A percentile compares a stretch with the other conserved stretches of the same genome.
Evolutionary conservation across 1,140 invertebrate genomes (phyloP).

Genomic region (Calephelis virginiensis): DNA sequence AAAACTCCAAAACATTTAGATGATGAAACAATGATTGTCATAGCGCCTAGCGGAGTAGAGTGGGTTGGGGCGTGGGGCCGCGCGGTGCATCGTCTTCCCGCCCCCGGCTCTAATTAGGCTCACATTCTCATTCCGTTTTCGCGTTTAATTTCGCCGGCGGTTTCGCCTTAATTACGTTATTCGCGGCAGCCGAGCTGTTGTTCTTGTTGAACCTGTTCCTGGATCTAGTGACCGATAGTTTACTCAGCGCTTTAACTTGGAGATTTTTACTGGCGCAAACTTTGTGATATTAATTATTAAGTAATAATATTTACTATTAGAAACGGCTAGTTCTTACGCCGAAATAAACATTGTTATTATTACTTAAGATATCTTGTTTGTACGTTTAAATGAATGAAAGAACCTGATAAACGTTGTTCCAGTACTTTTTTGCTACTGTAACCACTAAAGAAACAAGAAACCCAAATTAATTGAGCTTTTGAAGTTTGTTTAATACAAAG

Average conservation of each 20-base stretch:
- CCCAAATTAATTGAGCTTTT: too few species aligned
- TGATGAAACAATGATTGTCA: conserved; percentile 20
- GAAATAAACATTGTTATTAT: too few species aligned
- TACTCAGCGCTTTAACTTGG: too few species aligned
- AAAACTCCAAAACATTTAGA: background rate
- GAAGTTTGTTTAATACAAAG: too few species aligned
- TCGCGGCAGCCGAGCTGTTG: conserved; percentile 44
- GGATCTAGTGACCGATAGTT: conserved; percentile 35
- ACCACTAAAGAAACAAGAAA: too few species aligned
- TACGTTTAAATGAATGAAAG: too few species aligned
- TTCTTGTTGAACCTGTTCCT: conserved; percentile 31
- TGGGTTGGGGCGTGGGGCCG: conserved; percentile 23
- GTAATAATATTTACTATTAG: conserved; percentile 6
- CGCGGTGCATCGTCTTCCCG: conserved; percentile 53
- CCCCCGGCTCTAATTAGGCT: conserved; percentile 76
- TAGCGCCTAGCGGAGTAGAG: background rate
- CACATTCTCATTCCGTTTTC: conserved; percentile 79
- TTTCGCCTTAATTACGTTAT: conserved; percentile 78
- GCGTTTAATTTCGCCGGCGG: conserved; percentile 77
- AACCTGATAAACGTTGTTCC: too few species aligned
- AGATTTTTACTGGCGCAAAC: too few species aligned
- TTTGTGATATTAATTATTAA: too few species aligned
- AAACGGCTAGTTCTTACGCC: too few species aligned
- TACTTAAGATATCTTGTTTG: too few species aligned
- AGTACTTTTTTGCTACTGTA: too few species aligned